phyloP scores from a whole-genome alignment of 2,113 vertebrate genomes.

The Grammomys dolichurus region DNA sequence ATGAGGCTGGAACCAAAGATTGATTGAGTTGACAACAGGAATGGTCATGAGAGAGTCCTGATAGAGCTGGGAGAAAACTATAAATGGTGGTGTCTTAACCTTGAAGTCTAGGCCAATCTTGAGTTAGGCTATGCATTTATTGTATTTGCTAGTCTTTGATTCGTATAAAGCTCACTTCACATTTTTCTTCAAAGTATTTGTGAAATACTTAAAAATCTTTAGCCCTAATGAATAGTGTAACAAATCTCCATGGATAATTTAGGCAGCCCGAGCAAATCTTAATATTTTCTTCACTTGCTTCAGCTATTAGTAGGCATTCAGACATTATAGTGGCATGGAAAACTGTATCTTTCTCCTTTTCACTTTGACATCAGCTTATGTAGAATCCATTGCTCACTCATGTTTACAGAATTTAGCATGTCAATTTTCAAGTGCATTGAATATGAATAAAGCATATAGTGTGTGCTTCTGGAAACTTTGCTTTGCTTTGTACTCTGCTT shows the following conservation, averaged over 20 bases:
- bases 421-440: not conserved
- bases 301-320: not conserved
- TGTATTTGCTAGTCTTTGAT: not conserved
- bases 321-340: not conserved
- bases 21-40: not conserved
- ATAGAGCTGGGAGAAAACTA: not conserved
- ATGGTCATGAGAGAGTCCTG: not conserved
- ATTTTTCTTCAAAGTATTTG: not conserved
- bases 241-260: not conserved
- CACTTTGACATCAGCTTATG: not conserved
- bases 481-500: not conserved
- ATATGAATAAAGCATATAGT: not conserved
- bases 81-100: not conserved
- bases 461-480: not conserved
- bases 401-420: not conserved
- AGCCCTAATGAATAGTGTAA: not conserved
- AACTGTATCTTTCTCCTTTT: not conserved
- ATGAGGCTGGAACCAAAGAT: not conserved
- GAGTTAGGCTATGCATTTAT: not conserved
- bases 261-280: not conserved
- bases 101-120: not conserved
- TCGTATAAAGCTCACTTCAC: not conserved
- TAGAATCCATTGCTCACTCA: not conserved
- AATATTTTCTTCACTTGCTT: not conserved
- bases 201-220: conserved; percentile 4